These are phyloP conservation scores for Heteromyza rotundicornis DNA, from an alignment of 2,888 invertebrate species.

Conservation along the genomic window DNA sequence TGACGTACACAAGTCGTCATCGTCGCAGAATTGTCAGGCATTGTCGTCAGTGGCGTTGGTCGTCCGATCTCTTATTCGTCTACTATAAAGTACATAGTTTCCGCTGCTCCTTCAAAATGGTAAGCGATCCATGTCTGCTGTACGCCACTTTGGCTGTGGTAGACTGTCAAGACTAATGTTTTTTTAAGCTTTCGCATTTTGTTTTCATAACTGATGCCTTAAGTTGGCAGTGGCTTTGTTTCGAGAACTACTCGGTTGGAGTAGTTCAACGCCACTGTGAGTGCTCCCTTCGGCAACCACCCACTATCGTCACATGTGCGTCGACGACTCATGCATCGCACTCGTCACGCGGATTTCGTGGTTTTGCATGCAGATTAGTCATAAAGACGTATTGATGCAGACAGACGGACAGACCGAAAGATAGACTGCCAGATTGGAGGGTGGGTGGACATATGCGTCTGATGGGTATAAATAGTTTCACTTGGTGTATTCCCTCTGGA, in stretches of 20 bases:
- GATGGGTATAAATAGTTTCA: neutral
- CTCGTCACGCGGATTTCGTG: neutral
- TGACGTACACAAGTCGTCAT: slow-evolving; percentile 27
- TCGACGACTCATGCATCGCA: no score
- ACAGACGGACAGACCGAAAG: neutral
- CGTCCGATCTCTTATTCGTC: neutral
- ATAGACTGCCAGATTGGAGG: neutral
- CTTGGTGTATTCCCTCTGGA: no score
- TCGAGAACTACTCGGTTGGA: no score
- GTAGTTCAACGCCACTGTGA: no score
- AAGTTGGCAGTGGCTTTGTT: no score
- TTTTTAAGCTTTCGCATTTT: slow-evolving; percentile 23
- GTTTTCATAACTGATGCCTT: slow-evolving; percentile 5
- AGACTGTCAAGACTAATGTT: slow-evolving; percentile 19
- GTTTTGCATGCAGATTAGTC: slow-evolving; percentile 20
- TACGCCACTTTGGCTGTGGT: neutral
- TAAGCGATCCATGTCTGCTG: neutral
- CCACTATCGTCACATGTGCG: neutral
- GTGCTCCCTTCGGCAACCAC: neutral
- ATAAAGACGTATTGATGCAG: slow-evolving; percentile 8
- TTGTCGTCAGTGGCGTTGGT: slow-evolving; percentile 6
- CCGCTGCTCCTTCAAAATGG: no score
- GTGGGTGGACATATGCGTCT: slow-evolving; percentile 19
- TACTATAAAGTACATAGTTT: no score
- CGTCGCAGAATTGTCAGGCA: slow-evolving; percentile 12